A percentile compares a stretch with the other conserved stretches of the same genome.
These are phyloP conservation scores for Norana najaformis DNA, from an alignment of 2,888 invertebrate species.

Conservation along the genomic window DNA sequence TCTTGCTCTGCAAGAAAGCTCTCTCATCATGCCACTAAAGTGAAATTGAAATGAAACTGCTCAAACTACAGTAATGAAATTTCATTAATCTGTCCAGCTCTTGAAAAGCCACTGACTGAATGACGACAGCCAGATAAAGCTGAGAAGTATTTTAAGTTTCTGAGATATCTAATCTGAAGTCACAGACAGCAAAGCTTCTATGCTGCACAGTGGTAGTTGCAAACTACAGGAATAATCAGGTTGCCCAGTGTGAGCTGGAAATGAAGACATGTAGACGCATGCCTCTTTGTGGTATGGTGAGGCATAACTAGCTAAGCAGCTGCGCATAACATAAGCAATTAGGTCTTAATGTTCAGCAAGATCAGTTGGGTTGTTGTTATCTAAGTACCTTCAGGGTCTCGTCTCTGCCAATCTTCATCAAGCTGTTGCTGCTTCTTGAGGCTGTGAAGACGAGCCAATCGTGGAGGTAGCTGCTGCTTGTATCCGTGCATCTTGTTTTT, in stretches of 20 bases:
- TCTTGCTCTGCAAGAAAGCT: not conserved
- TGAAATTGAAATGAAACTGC: not conserved
- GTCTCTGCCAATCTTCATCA: not conserved
- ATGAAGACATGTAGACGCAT: too few relatives aligned
- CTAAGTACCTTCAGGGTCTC: not conserved
- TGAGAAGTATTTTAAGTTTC: not conserved
- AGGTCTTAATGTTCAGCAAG: not conserved
- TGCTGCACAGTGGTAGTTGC: not conserved
- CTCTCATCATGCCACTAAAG: not conserved
- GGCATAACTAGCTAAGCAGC: not conserved
- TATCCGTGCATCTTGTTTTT: conserved; percentile 1
- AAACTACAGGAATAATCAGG: not conserved
- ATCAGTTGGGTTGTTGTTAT: not conserved
- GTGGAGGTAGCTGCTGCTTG: conserved; percentile 1
- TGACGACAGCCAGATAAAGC: not conserved
- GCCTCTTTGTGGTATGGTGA: not conserved
- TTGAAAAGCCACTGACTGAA: not conserved
- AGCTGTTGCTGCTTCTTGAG: conserved; percentile 18
- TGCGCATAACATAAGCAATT: too few relatives aligned
- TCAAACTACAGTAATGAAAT: not conserved
- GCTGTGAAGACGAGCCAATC: conserved; percentile 16
- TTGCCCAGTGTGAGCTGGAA: not conserved
- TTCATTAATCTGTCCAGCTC: too few relatives aligned
- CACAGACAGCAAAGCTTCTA: not conserved
- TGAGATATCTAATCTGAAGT: not conserved